These are phyloP conservation scores for Lycia hirtaria DNA, from an alignment of 2,888 invertebrate genomes.

Conservation along the genomic window DNA sequence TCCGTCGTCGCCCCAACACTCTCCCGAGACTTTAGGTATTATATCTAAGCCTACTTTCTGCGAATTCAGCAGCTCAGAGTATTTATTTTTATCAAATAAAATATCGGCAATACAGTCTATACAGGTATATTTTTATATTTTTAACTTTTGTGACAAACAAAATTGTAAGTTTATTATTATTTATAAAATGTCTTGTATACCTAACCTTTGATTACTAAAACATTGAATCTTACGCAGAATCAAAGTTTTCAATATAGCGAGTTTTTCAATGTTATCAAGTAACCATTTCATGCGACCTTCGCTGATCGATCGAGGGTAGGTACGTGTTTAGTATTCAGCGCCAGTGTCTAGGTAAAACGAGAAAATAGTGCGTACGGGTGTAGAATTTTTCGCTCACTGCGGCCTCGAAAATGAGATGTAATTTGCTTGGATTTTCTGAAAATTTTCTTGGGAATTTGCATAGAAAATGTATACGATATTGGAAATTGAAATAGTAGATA, in stretches of 20 bases:
- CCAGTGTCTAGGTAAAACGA: constrained; percentile 5
- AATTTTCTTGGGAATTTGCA: not conserved
- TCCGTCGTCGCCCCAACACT: not conserved
- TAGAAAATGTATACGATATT: not conserved
- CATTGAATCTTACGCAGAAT: no score
- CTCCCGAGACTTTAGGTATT: not conserved
- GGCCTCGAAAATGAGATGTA: not conserved
- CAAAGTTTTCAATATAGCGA: no score
- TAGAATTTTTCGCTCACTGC: constrained; percentile 12
- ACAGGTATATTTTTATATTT: no score
- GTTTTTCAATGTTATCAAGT: not conserved
- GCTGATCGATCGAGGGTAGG: constrained; percentile 2
- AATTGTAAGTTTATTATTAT: no score
- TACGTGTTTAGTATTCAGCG: constrained; percentile 3
- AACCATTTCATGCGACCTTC: not conserved
- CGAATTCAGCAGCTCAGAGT: not conserved
- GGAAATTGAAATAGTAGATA: no score
- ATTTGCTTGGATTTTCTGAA: not conserved
- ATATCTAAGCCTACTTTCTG: not conserved
- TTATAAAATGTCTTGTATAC: no score
- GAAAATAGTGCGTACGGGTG: constrained; percentile 3
- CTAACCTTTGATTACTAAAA: no score
- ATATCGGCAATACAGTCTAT: no score
- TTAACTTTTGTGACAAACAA: no score
- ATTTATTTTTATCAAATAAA: no score